These are phyloP conservation scores for Halocynthia aurantium DNA, from an alignment of 23 tunicate genomes.

Conservation along the genomic window DNA sequence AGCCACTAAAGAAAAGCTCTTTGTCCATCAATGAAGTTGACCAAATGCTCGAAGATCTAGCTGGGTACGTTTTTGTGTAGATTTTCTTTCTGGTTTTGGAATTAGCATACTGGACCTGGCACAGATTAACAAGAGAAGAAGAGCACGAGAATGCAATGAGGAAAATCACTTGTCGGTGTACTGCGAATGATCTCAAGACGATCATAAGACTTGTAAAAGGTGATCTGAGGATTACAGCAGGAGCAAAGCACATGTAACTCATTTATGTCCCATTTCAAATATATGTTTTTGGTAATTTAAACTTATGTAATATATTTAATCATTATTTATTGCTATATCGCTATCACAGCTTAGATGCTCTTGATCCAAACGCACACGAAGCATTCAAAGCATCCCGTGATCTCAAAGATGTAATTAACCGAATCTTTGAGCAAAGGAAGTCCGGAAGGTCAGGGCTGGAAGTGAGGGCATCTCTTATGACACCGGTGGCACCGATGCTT, in stretches of 20 bases:
- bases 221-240: conserved; percentile 79
- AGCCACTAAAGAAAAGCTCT: conserved; percentile 69
- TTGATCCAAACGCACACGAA: conserved; percentile 86
- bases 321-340: too few species aligned
- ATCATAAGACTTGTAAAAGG: conserved; percentile 63
- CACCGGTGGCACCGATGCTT: conserved; percentile 95
- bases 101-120: not conserved
- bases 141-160: conserved; percentile 53
- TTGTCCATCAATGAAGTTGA: conserved; percentile 87
- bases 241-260: conserved; percentile 63
- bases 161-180: conserved; percentile 45
- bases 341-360: conserved; percentile 50
- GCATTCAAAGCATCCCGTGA: conserved; percentile 91
- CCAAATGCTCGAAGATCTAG: conserved; percentile 46
- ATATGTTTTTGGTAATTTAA: too few species aligned
- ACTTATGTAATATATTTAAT: too few species aligned
- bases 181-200: conserved; percentile 86
- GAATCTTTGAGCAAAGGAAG: conserved; percentile 49
- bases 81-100: not conserved
- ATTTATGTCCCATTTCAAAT: too few species aligned
- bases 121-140: conserved; percentile 75
- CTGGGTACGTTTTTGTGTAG: conserved; percentile 2
- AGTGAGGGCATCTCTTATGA: conserved; percentile 75
- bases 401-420: conserved; percentile 63
- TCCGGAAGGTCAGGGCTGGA: conserved; percentile 60